Base-by-base conservation (phyloP, 2,797 vertebrate genomes). In the Phylloscopus collybita region DNA sequence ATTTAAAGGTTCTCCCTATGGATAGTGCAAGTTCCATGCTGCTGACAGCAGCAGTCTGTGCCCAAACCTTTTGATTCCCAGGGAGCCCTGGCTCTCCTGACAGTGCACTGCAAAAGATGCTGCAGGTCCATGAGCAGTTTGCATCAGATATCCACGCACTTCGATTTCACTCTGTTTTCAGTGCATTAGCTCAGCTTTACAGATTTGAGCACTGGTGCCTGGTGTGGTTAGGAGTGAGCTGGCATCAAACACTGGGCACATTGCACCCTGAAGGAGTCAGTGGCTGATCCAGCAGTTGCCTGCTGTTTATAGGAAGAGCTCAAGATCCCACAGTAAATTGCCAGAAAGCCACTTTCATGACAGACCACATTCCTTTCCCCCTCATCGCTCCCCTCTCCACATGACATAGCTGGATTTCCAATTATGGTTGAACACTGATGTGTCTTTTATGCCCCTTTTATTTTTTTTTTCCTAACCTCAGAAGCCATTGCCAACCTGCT, bases 401-500 rank as follows among this genome's bases (percentile, higher is more conserved):
- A 59, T 21, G 12, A 82, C 62, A 5, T 92, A 70, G 92, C 95
- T 96, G 95, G 91, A 95, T 94, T 96, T 96, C 95, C 76, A 97
- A 92, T 94, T 93, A 95, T 88, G 91, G 85, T 80, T 8, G 80
- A 90, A 84, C 71, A 65, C 70, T 93, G 90, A 96, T 95, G 90
- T 80, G 83, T 92, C 80, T 96, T 94, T 94, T 92, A 93, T 85
- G n/a, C 80, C 88, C 70, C 73, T 90, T 91, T 86, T 94, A 84
- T 92, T 95, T 93, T 96, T 80, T 89, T 94, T 84, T 27, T 8
- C 8, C 87, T 88, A 96, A 88, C 95, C 95, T 90, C 94, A 92
- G 92, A 91, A 96, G 73, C 91, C 82, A 67, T 92, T 91, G 91
- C 87, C 95, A 96, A 93, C 95, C 95, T 97, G 95, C 82, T 95